Evolutionary conservation across 2,797 vertebrate species (phyloP), one percentile per base, ranked within the genome.

Genomic region (Microhierax caerulescens): DNA sequence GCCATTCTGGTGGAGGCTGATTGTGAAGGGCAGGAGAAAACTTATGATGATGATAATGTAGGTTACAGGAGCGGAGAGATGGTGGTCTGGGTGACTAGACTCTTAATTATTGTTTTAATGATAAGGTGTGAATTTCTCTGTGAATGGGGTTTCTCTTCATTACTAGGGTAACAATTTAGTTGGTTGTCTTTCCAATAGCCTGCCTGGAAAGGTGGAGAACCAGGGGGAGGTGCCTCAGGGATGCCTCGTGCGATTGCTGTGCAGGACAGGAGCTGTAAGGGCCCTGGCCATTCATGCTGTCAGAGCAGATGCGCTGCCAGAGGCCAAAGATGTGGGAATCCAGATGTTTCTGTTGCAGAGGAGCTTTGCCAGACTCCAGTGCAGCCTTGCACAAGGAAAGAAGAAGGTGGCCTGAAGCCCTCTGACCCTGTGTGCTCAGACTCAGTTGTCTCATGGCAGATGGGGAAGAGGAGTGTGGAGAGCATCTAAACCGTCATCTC

Each of bases 391-490:
- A 13, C 36, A 72, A n/a, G 41, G 63, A 61, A 72, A 80, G 57
- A n/a, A 67, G 47, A 30, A 45, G n/a, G 56, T 43, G 39, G 5
- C 45, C 68, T 47, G 67, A 45, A 90, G 47, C 28, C 23, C 47
- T 43, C 27, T 25, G n/a, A 37, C 4, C 10, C 57, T 23, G 20
- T 13, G 24, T 17, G 30, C 57, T 70, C 0, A 0, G 24, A 32
- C 24, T 67, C 19, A 11, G 20, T 18, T 0, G 0, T 13, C 20
- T 9, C 32, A 15, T 27, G 23, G 32, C n/a, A 43, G 20, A 22
- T 5, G 23, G 4, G 51, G 22, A 8, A 48, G 60, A 73, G 47
- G 7, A 76, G n/a, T 13, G 6, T 1, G 4, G 50, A n/a, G 23
- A 56, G 10, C 36, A 36, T 22, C 41, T 36, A 3, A 85, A 24